Base-by-base conservation (phyloP, 2,113 vertebrate species). In the Macquaria ambigua region DNA sequence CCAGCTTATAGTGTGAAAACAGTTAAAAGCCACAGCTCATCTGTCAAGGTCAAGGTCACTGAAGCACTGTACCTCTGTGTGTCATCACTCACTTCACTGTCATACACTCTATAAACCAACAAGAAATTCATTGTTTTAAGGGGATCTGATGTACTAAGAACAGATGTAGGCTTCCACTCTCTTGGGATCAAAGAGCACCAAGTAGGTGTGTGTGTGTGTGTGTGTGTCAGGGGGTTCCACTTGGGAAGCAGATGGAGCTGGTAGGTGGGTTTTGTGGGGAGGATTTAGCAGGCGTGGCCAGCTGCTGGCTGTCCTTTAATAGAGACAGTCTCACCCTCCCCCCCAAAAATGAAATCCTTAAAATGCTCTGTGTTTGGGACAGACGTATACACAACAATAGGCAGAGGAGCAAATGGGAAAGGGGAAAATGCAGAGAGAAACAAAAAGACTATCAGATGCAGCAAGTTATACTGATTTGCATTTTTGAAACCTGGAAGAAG, bases 241-340 rank as follows among this genome's bases (percentile, higher is more conserved):
- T 90, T 90, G 72, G 69, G 83, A 90, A 90, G 83, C 93, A 95
- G 93, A 94, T 94, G 93, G 92, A 94, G 83, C 81, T 86, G 84
- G 92, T 90, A 89, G 90, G 90, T 87, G 89, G 92, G 90, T 88
- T 86, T 90, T 87, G 84, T 90, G 70, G 84, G 81, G 69, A 87
- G 90, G 88, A 89, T 89, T 90, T 82, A 89, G 82, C 87, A 89
- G 92, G 92, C 89, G 83, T 86, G 81, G 84, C 90, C 94, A 95
- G 92, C 90, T 94, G 94, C 84, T 92, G 74, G 85, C 77, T 86
- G 86, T 86, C 87, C 68, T 83, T 77, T 89, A 74, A 92, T 77
- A 77, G 77, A 73, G 43, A 75, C 8, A 34, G 67, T 39, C 56
- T 8, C 39, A 20, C 84, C 79, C 74, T 52, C 55, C 91, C 56